phyloP scores from a whole-genome alignment of 2,797 vertebrate species.

The Crocodylus rhombifer region DNA sequence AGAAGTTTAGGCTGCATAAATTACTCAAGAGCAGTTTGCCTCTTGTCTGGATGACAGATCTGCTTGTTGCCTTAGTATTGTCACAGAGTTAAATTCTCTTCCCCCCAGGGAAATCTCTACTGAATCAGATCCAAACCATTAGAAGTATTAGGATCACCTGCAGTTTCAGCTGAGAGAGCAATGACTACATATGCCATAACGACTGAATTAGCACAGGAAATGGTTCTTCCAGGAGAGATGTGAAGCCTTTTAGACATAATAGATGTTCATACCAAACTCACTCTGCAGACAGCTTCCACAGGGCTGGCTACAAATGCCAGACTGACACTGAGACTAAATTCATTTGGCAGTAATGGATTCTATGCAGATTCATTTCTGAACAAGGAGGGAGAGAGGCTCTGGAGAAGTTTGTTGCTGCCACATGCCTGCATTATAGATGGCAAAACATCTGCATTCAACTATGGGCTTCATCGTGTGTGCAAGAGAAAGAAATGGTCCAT shows the following conservation, averaged over 20 bases:
- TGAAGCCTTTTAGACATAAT: neutral
- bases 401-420: neutral
- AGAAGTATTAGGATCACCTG: accelerated
- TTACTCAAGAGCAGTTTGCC: accelerated
- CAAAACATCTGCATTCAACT: too few species aligned
- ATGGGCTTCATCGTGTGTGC: too few species aligned
- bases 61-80: neutral
- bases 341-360: neutral
- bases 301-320: neutral
- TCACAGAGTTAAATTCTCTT: neutral
- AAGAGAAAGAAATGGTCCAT: too few species aligned
- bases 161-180: neutral
- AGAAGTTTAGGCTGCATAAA: neutral
- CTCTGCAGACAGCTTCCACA: neutral
- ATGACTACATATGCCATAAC: neutral
- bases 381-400: neutral
- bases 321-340: neutral
- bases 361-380: neutral
- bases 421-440: too few species aligned
- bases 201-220: neutral
- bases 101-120: accelerated
- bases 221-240: too few species aligned
- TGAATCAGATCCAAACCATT: neutral
- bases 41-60: neutral
- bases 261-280: too few species aligned